Base-by-base conservation (phyloP, 1,140 invertebrate genomes). In the Eubasilissa regina region DNA sequence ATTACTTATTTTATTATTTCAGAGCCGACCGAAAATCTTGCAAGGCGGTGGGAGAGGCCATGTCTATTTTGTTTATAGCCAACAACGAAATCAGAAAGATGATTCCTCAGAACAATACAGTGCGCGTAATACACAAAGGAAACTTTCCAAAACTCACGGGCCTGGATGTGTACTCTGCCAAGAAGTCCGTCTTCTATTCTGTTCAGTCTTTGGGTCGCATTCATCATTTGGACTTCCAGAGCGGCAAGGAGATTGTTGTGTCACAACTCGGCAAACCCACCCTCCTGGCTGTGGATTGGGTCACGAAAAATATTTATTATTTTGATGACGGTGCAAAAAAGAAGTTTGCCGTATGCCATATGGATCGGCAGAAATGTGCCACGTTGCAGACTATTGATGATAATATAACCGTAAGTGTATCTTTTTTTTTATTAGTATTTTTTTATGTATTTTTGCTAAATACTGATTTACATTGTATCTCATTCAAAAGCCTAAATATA, bases 271-370 rank as follows among this genome's bases (percentile, higher is more conserved):
- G 91, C 10, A 91, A 82, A 48, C 95, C 95, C 0, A 91, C 91
- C 79, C 91, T 93, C 80, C 84, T 97, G 17, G 91, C 93, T 0
- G 90, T 95, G 7, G 95, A 97, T 84, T 96, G 95, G 95, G 87
- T 94, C 12, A 94, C 93, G 0, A 89, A 92, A 13, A 96, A 96
- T 83, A 87, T 96, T 0, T 96, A 96, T 84, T 95, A 93, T 84
- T 91, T 92, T 73, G 88, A 89, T 4, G 83, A 84, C 1, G 47
- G 68, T 0, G 84, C 83, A 1, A 87, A 35, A 13, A 56, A 86
- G 47, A 85, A 83, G 12, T 87, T 93, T 3, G 84, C 89, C 66
- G 90, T 91, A 0, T 94, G 93, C 79, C 89, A 90, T 77, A 88
- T 93, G 48, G 83, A 85, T 0, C 86, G 86, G 53, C 86, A 89